Evolutionary conservation across 2,797 vertebrate genomes (phyloP).

Genomic region (Pipistrellus pygmaeus): DNA sequence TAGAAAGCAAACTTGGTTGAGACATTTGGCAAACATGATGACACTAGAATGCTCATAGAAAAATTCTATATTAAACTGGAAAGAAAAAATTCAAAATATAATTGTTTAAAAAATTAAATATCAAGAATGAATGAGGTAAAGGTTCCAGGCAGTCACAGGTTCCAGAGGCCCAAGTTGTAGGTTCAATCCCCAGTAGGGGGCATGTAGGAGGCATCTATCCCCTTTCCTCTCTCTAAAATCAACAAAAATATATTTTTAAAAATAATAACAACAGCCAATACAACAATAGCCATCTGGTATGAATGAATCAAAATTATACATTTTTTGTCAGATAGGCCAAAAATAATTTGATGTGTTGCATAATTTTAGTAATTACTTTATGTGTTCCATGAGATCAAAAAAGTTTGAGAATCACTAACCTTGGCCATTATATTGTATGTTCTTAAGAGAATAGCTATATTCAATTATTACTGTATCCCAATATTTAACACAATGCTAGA

Average conservation of each 20-base stretch:
- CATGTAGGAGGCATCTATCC: too few relatives aligned
- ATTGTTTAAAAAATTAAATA: conserved; percentile 36
- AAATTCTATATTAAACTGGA: background rate
- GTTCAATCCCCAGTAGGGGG: too few relatives aligned
- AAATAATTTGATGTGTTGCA: background rate
- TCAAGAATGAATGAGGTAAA: background rate
- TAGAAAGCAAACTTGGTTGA: background rate
- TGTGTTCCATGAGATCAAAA: background rate
- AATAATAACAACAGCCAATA: background rate
- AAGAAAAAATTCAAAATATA: conserved; percentile 9
- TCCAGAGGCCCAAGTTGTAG: too few relatives aligned
- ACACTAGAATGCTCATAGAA: background rate
- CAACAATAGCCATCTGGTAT: background rate
- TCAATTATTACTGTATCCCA: background rate
- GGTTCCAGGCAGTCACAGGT: too few relatives aligned
- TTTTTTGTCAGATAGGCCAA: background rate
- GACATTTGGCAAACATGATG: background rate
- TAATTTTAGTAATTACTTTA: background rate
- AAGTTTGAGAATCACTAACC: background rate
- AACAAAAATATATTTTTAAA: too few relatives aligned
- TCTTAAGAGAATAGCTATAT: background rate
- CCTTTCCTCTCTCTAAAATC: too few relatives aligned
- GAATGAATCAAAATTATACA: background rate
- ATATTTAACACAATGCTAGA: background rate
- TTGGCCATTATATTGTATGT: background rate